Conservation (phyloP, 2,888 invertebrate species). For the Elysia crispata region DNA sequence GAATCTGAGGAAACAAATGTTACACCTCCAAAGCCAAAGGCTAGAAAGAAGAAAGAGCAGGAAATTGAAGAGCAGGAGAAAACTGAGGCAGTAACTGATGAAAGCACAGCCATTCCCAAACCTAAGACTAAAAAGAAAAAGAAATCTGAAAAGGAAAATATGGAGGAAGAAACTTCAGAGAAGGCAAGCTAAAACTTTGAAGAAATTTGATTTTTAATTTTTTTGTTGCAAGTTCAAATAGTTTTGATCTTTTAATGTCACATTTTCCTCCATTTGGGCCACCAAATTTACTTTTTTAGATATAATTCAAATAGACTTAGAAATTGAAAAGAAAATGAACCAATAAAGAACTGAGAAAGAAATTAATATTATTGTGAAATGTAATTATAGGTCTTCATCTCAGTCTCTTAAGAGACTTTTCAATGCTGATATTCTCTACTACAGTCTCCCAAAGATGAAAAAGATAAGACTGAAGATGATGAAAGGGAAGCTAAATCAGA, state of each 20-base stretch:
- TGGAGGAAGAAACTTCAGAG: slow-evolving; percentile 51
- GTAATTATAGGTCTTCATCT: too few species aligned
- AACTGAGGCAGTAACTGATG: slow-evolving; percentile 45
- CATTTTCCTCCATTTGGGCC: not conserved
- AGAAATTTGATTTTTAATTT: not conserved
- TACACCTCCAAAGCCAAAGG: slow-evolving; percentile 47
- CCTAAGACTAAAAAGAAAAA: slow-evolving; percentile 48
- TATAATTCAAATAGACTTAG: not conserved
- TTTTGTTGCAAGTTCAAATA: not conserved
- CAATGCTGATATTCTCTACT: too few species aligned
- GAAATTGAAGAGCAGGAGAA: slow-evolving; percentile 54
- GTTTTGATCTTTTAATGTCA: not conserved
- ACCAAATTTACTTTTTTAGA: not conserved
- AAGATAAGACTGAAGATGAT: slow-evolving; percentile 21
- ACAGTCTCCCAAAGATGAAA: slow-evolving; percentile 20
- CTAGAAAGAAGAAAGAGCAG: slow-evolving; percentile 59
- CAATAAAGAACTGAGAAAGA: too few species aligned
- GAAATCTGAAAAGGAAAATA: slow-evolving; percentile 44
- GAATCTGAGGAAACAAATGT: slow-evolving; percentile 54
- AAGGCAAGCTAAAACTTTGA: not conserved
- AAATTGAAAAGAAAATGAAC: too few species aligned
- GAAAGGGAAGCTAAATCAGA: slow-evolving; percentile 45
- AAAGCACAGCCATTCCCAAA: slow-evolving; percentile 40
- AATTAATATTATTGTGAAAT: too few species aligned
- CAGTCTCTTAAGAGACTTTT: too few species aligned